Conservation (phyloP, 2,888 invertebrate species). For the Nesidiocoris tenuis region DNA sequence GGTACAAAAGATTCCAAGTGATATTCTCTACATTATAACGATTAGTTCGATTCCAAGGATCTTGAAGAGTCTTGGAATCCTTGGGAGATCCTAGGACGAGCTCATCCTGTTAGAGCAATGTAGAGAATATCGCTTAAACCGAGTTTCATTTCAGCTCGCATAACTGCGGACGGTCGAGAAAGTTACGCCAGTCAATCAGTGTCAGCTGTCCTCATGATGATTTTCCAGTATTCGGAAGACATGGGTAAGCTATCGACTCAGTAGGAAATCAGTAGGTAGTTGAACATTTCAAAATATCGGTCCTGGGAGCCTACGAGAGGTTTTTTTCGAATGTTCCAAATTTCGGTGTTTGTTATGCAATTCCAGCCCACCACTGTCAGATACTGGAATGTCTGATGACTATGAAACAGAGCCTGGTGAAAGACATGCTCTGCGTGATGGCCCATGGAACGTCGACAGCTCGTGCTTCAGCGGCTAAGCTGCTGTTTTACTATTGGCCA, state of each 20-base stretch:
- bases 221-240: slow-evolving; percentile 89
- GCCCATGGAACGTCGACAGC: slow-evolving; percentile 95
- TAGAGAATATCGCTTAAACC: too few species aligned
- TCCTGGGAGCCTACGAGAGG: too few species aligned
- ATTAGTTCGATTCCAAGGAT: too few species aligned
- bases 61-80: too few species aligned
- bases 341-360: too few species aligned
- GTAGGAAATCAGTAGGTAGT: not conserved
- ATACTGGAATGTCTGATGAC: slow-evolving; percentile 95
- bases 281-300: not conserved
- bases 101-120: too few species aligned
- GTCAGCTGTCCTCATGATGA: slow-evolving; percentile 94
- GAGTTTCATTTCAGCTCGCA: slow-evolving; percentile 70
- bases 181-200: slow-evolving; percentile 81
- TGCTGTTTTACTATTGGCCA: slow-evolving; percentile 99
- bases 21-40: not conserved
- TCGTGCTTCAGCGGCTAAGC: slow-evolving; percentile 90
- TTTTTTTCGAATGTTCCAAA: not conserved
- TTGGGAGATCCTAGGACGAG: too few species aligned
- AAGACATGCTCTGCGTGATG: slow-evolving; percentile 91
- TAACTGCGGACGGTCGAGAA: slow-evolving; percentile 71
- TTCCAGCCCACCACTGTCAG: slow-evolving; percentile 90
- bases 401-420: slow-evolving; percentile 83
- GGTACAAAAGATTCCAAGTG: too few species aligned
- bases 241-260: slow-evolving; percentile 64